These are phyloP conservation scores for Colossoma macropomum DNA, from an alignment of 2,113 vertebrate species.

Conservation along the genomic window DNA sequence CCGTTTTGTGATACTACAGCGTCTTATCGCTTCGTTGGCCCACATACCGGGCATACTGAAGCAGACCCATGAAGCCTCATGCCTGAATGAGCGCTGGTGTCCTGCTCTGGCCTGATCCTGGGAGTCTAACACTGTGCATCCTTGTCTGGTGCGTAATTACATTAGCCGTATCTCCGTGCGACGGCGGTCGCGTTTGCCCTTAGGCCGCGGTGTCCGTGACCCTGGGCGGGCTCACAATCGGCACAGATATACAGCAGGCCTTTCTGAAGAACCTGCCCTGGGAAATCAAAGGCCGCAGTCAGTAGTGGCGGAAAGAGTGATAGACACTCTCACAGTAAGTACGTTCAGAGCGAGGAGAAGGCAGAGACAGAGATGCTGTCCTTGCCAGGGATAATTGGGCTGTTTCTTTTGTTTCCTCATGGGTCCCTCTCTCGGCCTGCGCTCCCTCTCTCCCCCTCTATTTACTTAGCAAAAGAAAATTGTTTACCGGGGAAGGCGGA, in stretches of 20 bases:
- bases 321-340: slow-evolving; percentile 40
- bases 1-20: neutral
- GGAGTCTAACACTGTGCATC: neutral
- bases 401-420: slow-evolving; percentile 56
- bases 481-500: slow-evolving; percentile 57
- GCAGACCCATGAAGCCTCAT: neutral
- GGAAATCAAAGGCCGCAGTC: slow-evolving; percentile 42
- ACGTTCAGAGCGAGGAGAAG: slow-evolving; percentile 40
- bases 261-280: slow-evolving; percentile 34
- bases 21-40: neutral
- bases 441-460: slow-evolving; percentile 50
- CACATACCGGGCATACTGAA: neutral
- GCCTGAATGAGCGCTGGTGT: neutral
- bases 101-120: neutral
- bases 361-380: slow-evolving; percentile 51
- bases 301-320: slow-evolving; percentile 37
- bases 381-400: slow-evolving; percentile 61
- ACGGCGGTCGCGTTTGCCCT: slow-evolving; percentile 4
- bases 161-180: neutral
- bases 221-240: slow-evolving; percentile 28
- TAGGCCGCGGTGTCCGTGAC: neutral
- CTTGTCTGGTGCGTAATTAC: neutral
- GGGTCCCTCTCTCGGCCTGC: slow-evolving; percentile 29
- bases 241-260: neutral
- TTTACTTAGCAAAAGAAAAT: slow-evolving; percentile 68